phyloP scores from a whole-genome alignment of 2,113 vertebrate species.

The Elaphurus davidianus region DNA sequence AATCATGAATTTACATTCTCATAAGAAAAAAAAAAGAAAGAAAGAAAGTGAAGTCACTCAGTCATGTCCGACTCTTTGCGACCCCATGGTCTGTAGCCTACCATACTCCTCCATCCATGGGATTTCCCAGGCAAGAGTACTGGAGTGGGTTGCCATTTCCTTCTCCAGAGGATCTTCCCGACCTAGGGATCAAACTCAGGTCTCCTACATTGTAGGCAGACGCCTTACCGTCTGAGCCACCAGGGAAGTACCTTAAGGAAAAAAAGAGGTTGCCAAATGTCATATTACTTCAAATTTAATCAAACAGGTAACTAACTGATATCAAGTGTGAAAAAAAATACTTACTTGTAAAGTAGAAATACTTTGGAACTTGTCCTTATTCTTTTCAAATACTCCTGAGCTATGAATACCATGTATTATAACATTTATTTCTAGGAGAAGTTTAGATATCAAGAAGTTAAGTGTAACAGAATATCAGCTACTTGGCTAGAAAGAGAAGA shows the following conservation, averaged over 20 bases:
- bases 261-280: neutral
- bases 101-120: too few species aligned
- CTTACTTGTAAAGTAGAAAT: neutral
- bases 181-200: too few species aligned
- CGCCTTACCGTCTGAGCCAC: too few species aligned
- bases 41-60: too few species aligned
- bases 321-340: neutral
- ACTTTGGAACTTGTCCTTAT: neutral
- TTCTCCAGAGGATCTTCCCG: too few species aligned
- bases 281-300: neutral
- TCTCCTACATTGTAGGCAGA: too few species aligned
- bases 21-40: too few species aligned
- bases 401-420: neutral
- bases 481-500: neutral
- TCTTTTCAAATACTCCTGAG: neutral
- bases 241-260: neutral
- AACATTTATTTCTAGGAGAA: conserved; percentile 54
- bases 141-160: too few species aligned
- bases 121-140: too few species aligned
- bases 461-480: neutral
- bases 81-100: too few species aligned
- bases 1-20: conserved; percentile 40
- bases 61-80: too few species aligned
- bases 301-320: neutral
- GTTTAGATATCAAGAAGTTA: conserved; percentile 19